Percentiles rank a stretch among this genome's conserved stretches.
These are phyloP conservation scores for Heliconius congener DNA, from an alignment of 1,140 invertebrate species.

Conservation along the genomic window DNA sequence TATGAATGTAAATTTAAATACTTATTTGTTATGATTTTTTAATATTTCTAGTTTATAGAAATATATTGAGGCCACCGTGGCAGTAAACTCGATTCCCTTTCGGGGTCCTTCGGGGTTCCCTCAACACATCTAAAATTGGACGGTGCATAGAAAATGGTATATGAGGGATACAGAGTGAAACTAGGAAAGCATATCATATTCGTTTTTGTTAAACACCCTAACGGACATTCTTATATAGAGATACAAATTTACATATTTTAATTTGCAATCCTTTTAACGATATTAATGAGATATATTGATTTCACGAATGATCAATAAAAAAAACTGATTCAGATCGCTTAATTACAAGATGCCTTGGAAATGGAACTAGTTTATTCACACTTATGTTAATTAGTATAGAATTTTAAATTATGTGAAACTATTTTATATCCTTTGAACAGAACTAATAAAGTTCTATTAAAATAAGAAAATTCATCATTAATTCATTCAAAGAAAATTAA, in stretches of 20 bases:
- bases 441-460: background rate
- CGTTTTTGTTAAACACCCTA: background rate
- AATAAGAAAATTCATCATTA: background rate
- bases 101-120: too few relatives aligned
- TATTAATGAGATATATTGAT: conserved; percentile 21
- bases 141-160: too few relatives aligned
- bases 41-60: too few relatives aligned
- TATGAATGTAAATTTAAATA: too few relatives aligned
- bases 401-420: background rate
- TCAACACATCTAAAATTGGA: too few relatives aligned
- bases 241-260: conserved; percentile 13
- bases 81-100: too few relatives aligned
- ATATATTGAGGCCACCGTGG: too few relatives aligned
- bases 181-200: background rate
- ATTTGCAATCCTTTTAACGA: background rate
- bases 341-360: background rate
- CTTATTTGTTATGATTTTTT: too few relatives aligned
- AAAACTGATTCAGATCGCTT: background rate
- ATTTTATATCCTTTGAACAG: background rate
- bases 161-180: background rate
- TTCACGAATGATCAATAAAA: conserved; percentile 12
- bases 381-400: background rate
- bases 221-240: background rate
- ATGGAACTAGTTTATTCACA: background rate
- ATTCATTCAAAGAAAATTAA: background rate